Percentiles rank a stretch among this genome's conserved stretches.
These are phyloP conservation scores for Boloria euphrosyne DNA, from an alignment of 2,888 invertebrate species.

Conservation along the genomic window DNA sequence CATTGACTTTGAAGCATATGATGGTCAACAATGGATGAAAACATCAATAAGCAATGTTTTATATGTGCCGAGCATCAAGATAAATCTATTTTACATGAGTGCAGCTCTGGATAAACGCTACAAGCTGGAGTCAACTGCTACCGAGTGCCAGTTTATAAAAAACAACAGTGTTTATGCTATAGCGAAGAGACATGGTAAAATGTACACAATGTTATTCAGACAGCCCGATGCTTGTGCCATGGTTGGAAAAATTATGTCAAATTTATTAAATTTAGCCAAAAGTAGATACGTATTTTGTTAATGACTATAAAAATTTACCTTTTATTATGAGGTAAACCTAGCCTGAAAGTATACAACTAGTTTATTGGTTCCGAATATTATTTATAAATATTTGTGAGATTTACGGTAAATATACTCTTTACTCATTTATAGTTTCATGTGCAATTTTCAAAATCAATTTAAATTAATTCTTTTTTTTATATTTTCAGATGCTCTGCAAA, in stretches of 20 bases:
- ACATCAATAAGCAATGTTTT: constrained; percentile 3
- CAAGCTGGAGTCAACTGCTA: neutral
- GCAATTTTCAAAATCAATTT: no score
- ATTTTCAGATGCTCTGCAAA: no score
- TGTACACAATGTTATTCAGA: neutral
- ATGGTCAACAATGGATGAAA: neutral
- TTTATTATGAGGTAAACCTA: no score
- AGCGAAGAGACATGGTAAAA: neutral
- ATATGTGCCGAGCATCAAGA: neutral
- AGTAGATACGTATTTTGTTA: no score
- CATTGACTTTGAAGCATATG: neutral
- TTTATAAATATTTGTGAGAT: no score
- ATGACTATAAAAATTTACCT: no score
- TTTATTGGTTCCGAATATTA: no score
- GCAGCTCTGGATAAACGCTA: neutral
- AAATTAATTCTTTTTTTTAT: no score
- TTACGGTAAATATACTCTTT: no score
- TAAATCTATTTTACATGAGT: neutral
- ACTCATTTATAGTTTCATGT: no score
- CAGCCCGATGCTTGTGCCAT: neutral
- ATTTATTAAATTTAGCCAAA: no score
- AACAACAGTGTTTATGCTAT: constrained; percentile 1
- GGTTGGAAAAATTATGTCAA: neutral
- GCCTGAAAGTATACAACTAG: no score
- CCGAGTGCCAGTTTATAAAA: neutral